Base-by-base conservation (phyloP, 1,140 invertebrate species). In the Popillia japonica region DNA sequence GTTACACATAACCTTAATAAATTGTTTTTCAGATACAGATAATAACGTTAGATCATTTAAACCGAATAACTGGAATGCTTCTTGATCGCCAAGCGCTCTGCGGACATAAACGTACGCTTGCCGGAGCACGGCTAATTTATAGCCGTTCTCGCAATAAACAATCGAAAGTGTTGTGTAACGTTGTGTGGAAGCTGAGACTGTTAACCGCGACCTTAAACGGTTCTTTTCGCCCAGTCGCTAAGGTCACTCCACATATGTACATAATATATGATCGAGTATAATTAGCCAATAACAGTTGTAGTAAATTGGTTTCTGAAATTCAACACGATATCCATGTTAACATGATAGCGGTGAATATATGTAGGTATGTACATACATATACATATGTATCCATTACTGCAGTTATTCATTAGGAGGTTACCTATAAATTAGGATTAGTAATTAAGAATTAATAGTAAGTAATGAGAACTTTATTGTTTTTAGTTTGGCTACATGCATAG, bases 41-140 rank as follows among this genome's bases (percentile, higher is more conserved):
- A 68, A 68, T 68, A 68, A 68, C 20, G 61, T 3, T 68, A 68
- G 61, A 68, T 68, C 27, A 68, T 68, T 68, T 68, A 68, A 68
- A 14, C 14, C 61, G 61, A 68, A 68, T 34, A 68, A 3, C 22
- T 55, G 27, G 20, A 68, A 68, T 20, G 61, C 3, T 68, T 23
- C 4, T 27, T 10, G 61, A 9, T 14, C 4, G 22, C 22, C 22
- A 22, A 23, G 8, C 22, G 22, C 20, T 17, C 9, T 55, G 48
- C 48, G 17, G 4, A 34, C 22, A 68, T 1, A 34, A 7, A 68
- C 11, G 27, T 10, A 23, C 11, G 22, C 23, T 68, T 10, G 27
- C 27, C 23, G 61, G n/a, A 7, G 48, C 61, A 22, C 20, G 61
- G 11, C 14, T 34, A 68, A 68, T 68, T 68, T 68, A 68, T 68